Evolutionary conservation across 2,113 vertebrate genomes (phyloP), one percentile per base, ranked within the genome.

Genomic region (Saguinus midas): DNA sequence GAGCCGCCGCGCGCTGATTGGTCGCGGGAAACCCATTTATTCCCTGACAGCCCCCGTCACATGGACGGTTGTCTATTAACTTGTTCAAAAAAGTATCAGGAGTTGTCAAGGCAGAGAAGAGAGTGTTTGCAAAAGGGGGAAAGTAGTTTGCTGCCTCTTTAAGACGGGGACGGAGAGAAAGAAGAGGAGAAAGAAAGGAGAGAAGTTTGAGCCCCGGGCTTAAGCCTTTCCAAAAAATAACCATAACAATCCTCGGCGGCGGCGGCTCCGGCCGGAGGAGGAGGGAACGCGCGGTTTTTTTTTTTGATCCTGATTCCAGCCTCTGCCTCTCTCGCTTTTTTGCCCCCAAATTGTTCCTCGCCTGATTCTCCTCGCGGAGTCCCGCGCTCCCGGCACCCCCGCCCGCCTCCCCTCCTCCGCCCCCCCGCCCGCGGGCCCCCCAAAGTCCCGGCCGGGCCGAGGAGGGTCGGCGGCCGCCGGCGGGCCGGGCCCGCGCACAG

Each of bases 41-140:
- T 99, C 99, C 99, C 99, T 99, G 99, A 99, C 99, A 99, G 99
- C 99, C 99, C 99, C 98, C 99, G 98, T 99, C 99, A 99, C 99
- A 99, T 99, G 99, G 99, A 99, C 98, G 99, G 99, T 99, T 99
- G 99, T 99, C 99, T 99, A 99, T 99, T 99, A 99, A 99, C 99
- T 99, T 99, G 99, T 99, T 99, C 99, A 99, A 99, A 99, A 99
- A 99, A 99, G 99, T 99, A 99, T 99, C 99, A 98, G 99, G 99
- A 99, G 99, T 99, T 99, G 99, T 99, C 99, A 99, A 99, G 99
- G 99, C 99, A 98, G 99, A 98, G 98, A 98, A 98, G 98, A 98
- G 96, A 98, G 96, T 98, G 98, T 98, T 98, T 98, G 98, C 98
- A 98, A 98, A 99, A 99, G 98, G 98, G 98, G 99, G 98, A 99